Conservation (phyloP, 2,888 invertebrate genomes). For the Isoperla grammatica region DNA sequence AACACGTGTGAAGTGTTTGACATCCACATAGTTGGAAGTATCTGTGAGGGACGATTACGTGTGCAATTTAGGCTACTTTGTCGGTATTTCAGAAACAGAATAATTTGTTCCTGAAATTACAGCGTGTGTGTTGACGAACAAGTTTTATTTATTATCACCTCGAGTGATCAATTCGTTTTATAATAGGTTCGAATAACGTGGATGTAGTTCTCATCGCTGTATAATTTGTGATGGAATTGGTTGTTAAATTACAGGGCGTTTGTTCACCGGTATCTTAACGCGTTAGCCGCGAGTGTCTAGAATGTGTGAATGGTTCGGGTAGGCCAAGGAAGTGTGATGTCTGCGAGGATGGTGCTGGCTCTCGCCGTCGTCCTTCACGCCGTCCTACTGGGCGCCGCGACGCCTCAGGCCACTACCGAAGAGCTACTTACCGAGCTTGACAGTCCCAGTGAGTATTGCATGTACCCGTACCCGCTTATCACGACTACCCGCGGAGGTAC, state of each 20-base stretch:
- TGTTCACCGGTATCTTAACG: background rate
- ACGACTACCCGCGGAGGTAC: background rate
- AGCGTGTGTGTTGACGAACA: slow-evolving; percentile 11
- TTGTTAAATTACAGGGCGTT: slow-evolving; percentile 18
- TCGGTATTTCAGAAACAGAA: background rate
- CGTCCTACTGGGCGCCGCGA: slow-evolving; percentile 6
- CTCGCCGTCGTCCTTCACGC: background rate
- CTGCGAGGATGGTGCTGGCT: background rate
- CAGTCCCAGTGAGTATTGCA: slow-evolving; percentile 27
- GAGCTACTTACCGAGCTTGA: slow-evolving; percentile 29
- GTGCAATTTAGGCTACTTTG: too few species aligned
- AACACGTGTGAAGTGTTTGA: too few species aligned
- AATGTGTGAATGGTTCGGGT: background rate
- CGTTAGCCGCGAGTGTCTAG: slow-evolving; percentile 5
- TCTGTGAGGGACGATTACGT: too few species aligned
- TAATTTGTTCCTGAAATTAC: slow-evolving; percentile 11
- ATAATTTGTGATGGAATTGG: slow-evolving; percentile 17
- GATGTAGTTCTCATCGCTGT: slow-evolving; percentile 7
- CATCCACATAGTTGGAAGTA: too few species aligned
- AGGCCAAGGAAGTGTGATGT: slow-evolving; percentile 1
- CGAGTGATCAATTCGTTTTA: slow-evolving; percentile 14
- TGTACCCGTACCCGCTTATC: background rate
- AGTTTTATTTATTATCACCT: slow-evolving; percentile 19
- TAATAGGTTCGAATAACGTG: slow-evolving; percentile 16
- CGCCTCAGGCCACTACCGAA: slow-evolving; percentile 26